Evolutionary conservation across 2,888 invertebrate species (phyloP), one percentile per base, ranked within the genome.

Genomic region (Drosophila pseudotakahashii): DNA sequence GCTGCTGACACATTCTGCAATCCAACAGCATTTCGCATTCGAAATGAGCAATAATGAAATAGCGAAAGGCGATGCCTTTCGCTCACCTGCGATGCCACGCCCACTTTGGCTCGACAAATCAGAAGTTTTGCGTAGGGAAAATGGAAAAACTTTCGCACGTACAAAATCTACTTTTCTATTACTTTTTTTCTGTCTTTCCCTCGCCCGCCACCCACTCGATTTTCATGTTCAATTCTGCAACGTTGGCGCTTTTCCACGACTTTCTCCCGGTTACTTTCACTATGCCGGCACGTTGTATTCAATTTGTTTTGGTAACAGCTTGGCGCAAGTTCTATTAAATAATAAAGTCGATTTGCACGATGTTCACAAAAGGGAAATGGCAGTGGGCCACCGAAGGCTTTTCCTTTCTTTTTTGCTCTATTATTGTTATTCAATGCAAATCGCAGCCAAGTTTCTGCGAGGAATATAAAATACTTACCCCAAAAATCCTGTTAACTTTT

Each of bases 91-190:
- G 51, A n/a, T 45, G 34, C 45, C 51, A 19, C 26, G 16, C 47
- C 36, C 54, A 45, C 59, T 52, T 60, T 32, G 30, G 13, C 53
- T n/a, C 61, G 42, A 45, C 52, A 67, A 75, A 61, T 77, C 69
- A 47, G 59, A 73, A 64, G 76, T 76, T 75, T 32, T 70, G 62
- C 63, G 67, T 74, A 58, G 52, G 61, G 76, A 66, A 88, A 85
- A 89, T 84, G 89, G 88, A 84, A 89, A 85, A 85, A 89, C 88
- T 85, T 85, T 87, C 44, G 66, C 83, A 84, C 84, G 84, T 87
- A 83, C 73, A 81, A 76, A 77, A 82, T 88, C 74, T 71, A 83
- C 86, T 83, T 81, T 82, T 66, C 88, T 77, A 80, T 78, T 88
- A 89, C 78, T 76, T 89, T 77, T 68, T 48, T 67, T 36, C 59